These are phyloP conservation scores for Ephydatia muelleri DNA, from an alignment of 37 sponge, comb jelly and placozoan genomes.

Conservation along the genomic window DNA sequence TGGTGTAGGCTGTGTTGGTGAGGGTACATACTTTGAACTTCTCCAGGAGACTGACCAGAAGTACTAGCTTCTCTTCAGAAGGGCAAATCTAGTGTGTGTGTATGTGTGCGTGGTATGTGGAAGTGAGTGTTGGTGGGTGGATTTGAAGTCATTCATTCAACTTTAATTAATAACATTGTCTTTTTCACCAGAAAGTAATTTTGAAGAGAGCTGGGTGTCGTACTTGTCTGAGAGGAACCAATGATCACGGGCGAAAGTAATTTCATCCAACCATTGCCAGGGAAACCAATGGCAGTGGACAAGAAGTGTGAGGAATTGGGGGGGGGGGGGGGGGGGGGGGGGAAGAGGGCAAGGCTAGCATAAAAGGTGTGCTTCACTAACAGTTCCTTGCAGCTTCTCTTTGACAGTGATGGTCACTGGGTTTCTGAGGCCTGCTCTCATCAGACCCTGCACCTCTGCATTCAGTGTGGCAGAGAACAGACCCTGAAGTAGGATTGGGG, in stretches of 20 bases:
- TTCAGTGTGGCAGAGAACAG: conserved; percentile 98
- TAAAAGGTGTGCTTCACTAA: not conserved
- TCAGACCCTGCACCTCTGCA: conserved; percentile 79
- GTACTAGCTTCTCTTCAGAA: conserved; percentile 51
- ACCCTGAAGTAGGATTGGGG: conserved; percentile 39
- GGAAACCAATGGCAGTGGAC: not conserved
- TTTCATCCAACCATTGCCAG: not conserved
- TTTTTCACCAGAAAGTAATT: conserved; percentile 79
- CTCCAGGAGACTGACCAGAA: conserved; percentile 55
- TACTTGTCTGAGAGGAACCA: not conserved
- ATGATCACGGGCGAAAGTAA: not conserved
- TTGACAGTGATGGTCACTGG: conserved; percentile 84
- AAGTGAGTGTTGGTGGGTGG: no score
- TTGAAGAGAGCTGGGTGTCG: conserved; percentile 71
- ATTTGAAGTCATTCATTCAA: no score
- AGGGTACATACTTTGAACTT: conserved; percentile 42
- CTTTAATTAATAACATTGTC: no score
- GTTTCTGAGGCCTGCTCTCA: conserved; percentile 91
- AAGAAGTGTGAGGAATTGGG: not conserved
- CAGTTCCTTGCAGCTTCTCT: conserved; percentile 26
- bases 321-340: not conserved
- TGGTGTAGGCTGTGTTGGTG: not conserved
- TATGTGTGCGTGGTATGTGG: no score
- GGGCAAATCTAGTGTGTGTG: no score
- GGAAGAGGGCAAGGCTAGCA: not conserved